phyloP scores from a whole-genome alignment of 2,797 vertebrate species.

The Scyliorhinus canicula region DNA sequence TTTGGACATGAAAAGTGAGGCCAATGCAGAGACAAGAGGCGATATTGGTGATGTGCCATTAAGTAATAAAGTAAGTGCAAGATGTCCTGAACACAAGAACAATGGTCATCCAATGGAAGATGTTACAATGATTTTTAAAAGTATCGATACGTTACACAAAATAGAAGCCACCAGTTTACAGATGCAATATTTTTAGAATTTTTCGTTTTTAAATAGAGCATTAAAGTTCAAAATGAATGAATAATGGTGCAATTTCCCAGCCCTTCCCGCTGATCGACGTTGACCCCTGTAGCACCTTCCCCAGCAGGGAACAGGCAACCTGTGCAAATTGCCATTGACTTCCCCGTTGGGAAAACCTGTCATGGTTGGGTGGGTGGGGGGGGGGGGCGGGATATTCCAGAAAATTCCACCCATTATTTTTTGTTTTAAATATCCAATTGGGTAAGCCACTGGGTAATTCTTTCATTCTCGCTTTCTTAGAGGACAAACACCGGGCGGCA shows the following conservation, averaged over 20 bases:
- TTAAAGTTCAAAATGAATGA: neutral
- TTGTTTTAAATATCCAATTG: too few species aligned
- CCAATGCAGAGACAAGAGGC: neutral
- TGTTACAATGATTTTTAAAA: neutral
- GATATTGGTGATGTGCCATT: neutral
- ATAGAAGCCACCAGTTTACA: neutral
- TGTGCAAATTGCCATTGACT: too few species aligned
- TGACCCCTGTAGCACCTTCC: too few species aligned
- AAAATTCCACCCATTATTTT: too few species aligned
- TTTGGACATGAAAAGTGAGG: neutral
- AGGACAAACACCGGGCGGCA: too few species aligned
- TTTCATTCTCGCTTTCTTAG: too few species aligned
- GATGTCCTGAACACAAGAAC: neutral
- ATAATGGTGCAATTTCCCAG: neutral
- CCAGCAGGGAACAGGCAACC: too few species aligned
- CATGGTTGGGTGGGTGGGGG: too few species aligned
- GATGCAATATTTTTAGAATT: neutral
- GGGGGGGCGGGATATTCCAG: too few species aligned
- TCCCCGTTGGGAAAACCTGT: too few species aligned
- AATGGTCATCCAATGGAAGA: neutral
- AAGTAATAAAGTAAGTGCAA: neutral
- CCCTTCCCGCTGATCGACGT: too few species aligned
- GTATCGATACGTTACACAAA: neutral
- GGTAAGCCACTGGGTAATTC: too few species aligned
- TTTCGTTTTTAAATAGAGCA: neutral